Conservation (phyloP, 2,113 vertebrate species). For the Rhinopomastus cyanomelas region DNA sequence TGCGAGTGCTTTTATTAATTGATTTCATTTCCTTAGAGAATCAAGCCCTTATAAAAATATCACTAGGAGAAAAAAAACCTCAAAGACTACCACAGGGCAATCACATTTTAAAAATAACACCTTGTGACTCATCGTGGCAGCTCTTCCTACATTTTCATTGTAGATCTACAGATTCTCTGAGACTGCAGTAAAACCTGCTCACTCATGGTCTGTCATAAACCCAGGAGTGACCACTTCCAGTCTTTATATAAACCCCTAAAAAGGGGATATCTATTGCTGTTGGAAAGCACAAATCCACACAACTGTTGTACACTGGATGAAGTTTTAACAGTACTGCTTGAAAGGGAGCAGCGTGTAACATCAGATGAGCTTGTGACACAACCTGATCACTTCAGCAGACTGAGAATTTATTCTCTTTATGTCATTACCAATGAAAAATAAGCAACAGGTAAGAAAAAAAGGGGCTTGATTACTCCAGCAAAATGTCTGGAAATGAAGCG, state of each 20-base stretch:
- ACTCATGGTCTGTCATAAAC: neutral
- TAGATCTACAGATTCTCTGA: neutral
- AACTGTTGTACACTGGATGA: neutral
- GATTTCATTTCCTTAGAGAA: neutral
- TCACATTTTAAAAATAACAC: neutral
- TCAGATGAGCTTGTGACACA: neutral
- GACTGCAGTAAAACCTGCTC: neutral
- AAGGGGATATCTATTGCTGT: neutral
- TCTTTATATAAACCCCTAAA: neutral
- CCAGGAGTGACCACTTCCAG: neutral
- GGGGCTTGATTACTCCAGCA: neutral
- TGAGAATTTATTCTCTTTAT: neutral
- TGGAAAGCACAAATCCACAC: neutral
- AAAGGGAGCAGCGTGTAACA: neutral
- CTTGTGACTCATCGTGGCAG: neutral
- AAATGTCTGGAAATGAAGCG: neutral
- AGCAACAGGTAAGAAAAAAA: neutral
- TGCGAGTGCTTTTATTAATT: neutral
- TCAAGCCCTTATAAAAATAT: neutral
- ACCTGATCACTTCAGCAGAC: neutral
- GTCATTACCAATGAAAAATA: neutral
- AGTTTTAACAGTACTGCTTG: neutral
- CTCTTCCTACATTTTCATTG: neutral
- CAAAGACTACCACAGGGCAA: neutral
- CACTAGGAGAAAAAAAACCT: neutral